Evolutionary conservation across 2,113 vertebrate genomes (phyloP), one percentile per base, ranked within the genome.

Genomic region (Dromiciops gliroides): DNA sequence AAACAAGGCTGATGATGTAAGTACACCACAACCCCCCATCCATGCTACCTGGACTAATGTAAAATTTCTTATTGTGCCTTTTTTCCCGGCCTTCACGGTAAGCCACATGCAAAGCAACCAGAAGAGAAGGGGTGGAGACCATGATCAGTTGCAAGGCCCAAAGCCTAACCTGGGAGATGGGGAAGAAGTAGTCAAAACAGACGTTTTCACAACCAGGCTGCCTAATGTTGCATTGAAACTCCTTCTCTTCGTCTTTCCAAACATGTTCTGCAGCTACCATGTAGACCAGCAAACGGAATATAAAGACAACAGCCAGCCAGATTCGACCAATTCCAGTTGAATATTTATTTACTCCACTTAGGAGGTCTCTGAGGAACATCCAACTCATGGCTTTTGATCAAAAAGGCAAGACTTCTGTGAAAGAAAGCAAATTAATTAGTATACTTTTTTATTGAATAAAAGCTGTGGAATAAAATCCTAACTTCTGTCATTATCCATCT

Each of bases 141-240:
- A 99, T 96, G 96, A 99, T 99, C 89, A 99, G 98, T 95, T 99
- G 99, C 95, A 99, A 98, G 31, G 99, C 99, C 99, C 99, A 99
- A 93, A 99, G 98, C 9, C 99, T 99, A 50, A 98, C 97, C 93
- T 99, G 99, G 8, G 99, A 99, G 52, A 99, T 96, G 16, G 99
- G 99, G 97, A 99, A 99, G 97, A 99, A 99, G 95, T 98, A 97
- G 98, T 99, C 99, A 97, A 99, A 99, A 97, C 99, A 99, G 50
- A 98, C 98, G 53, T 99, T 99, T 98, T 99, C 98, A 92, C 99
- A 99, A 37, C 99, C 99, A 0, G 99, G 99, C 97, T 99, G 99
- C 95, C 96, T 96, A 48, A 98, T 98, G 97, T 99, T 99, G 95
- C 99, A 99, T 51, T 98, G 97, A 91, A 99, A 99, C 51, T 99